These are phyloP conservation scores for Neocrepidodera transversa DNA, from an alignment of 2,888 invertebrate species.

Conservation along the genomic window DNA sequence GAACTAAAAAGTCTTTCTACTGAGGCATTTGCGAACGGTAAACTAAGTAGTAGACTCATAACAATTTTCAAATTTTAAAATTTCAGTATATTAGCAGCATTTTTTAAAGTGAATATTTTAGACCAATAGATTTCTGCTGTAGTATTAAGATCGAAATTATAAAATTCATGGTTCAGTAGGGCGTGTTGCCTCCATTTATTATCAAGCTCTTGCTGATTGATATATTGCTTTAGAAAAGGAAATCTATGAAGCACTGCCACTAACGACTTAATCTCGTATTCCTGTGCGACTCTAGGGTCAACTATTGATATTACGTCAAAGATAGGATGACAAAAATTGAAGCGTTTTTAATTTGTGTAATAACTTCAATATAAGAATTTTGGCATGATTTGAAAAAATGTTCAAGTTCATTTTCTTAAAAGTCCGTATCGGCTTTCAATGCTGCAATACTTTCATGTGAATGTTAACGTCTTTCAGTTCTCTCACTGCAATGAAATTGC, in stretches of 20 bases:
- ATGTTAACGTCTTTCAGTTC: too few relatives aligned
- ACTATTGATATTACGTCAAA: constrained; percentile 38
- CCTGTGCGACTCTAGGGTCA: constrained; percentile 29
- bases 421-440: too few relatives aligned
- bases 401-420: too few relatives aligned
- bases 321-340: constrained; percentile 36
- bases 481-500: too few relatives aligned
- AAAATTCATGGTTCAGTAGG: neutral
- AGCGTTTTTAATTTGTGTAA: constrained; percentile 27
- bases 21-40: too few relatives aligned
- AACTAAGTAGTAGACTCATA: too few relatives aligned
- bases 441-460: too few relatives aligned
- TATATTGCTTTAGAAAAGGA: constrained; percentile 30
- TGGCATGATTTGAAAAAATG: constrained; percentile 20
- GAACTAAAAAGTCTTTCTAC: too few relatives aligned
- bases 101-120: constrained; percentile 1
- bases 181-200: constrained; percentile 40
- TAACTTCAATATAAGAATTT: constrained; percentile 30
- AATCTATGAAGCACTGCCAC: constrained; percentile 31
- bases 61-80: too few relatives aligned
- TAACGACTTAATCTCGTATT: constrained; percentile 34
- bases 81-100: neutral
- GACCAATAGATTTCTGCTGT: constrained; percentile 1
- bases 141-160: neutral
- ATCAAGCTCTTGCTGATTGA: constrained; percentile 30